Evolutionary conservation across 2,888 invertebrate genomes (phyloP), one percentile per base, ranked within the genome.

Genomic region (Drosophila neotestacea): DNA sequence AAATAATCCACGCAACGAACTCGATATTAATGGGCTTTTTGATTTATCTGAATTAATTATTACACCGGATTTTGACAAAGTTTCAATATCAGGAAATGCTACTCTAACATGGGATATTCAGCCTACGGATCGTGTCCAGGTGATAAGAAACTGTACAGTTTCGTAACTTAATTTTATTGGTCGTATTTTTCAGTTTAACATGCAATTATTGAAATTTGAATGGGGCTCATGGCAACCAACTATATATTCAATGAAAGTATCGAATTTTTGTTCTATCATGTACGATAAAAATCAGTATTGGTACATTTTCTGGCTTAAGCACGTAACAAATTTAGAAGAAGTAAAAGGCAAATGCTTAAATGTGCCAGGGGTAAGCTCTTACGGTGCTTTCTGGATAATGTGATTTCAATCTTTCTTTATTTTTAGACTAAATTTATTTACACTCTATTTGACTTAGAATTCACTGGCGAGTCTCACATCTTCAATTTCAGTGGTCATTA

Each of bases 321-420:
- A 71, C 7, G 1, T 75, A 6, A 39, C 0, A 4, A 71, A 75
- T 44, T 6, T 4, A 0, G 22, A 65, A 4, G 61, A 66, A 0
- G 16, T 67, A 4, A 42, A 32, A n/a, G 30, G 42, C 0, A 56
- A 65, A 9, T 77, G 77, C 5, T 0, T 73, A 6, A 13, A 47
- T 27, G 22, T 22, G 2, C 65, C 44, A 13, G 74, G 74, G 1
- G 78, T 77, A 65, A 22, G 58, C 9, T 30, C 22, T 22, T 22
- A 22, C 22, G 22, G 22, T 22, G 22, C 22, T 22, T 22, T 22
- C 22, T 22, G 22, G 1, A 2, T 22, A 22, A 22, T 22, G 22
- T 22, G 22, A 22, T 22, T 22, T 22, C 1, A 22, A 22, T 2
- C 2, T 22, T 1, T 22, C 22, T 22, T 22, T 22, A 1, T 22